A percentile compares a stretch with the other conserved stretches of the same genome.
Conservation (phyloP, 2,113 vertebrate species). For the Chinchilla lanigera region DNA sequence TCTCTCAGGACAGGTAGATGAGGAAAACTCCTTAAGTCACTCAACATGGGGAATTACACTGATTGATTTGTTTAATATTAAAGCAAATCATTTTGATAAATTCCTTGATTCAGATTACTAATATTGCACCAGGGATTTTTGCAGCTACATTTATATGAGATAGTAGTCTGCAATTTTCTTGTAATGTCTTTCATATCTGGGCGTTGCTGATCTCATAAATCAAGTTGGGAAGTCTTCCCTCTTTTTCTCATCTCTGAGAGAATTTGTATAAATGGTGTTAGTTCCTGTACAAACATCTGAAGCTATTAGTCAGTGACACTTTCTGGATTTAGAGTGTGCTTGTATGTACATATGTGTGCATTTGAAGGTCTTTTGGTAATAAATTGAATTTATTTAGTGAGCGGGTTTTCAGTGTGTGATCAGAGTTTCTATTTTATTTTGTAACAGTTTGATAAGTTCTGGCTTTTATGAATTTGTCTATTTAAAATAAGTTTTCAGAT, state of each 20-base stretch:
- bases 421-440: slow-evolving; percentile 17
- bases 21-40: slow-evolving; percentile 36
- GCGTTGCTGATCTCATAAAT: neutral
- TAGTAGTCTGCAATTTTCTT: neutral
- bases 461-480: slow-evolving; percentile 17
- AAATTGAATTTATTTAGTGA: neutral
- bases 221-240: neutral
- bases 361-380: neutral
- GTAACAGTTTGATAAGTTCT: neutral
- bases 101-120: neutral
- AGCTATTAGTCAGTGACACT: neutral
- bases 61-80: slow-evolving; percentile 33
- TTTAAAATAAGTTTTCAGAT: slow-evolving; percentile 40
- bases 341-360: accelerated
- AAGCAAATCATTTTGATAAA: slow-evolving; percentile 15
- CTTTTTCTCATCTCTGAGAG: neutral
- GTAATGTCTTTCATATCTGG: neutral
- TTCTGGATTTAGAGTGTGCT: neutral
- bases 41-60: neutral
- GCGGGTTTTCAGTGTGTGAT: neutral
- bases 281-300: neutral
- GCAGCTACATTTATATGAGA: slow-evolving; percentile 3
- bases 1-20: neutral
- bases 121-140: neutral
- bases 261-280: neutral